Base-by-base conservation (phyloP, 1,140 invertebrate genomes). In the Drosophila pseudoobscura region DNA sequence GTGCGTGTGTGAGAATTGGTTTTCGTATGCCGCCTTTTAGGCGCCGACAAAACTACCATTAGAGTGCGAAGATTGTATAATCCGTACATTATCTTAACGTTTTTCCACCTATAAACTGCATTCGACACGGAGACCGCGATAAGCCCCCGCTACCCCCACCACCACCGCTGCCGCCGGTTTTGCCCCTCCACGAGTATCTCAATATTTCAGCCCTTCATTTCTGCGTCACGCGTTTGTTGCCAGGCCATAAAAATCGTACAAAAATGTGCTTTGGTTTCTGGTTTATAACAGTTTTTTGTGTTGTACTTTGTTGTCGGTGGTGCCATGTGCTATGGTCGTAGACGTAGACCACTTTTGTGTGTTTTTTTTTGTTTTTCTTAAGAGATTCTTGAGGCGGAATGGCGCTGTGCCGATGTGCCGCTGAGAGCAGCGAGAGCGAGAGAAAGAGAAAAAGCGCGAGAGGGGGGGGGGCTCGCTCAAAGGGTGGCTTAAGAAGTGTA, bases 11-110 rank as follows among this genome's bases (percentile, higher is more conserved):
- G 57, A 65, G 50, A 58, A 55, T 61, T 47, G 45, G 54, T 52
- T 74, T 80, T 85, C n/a, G 72, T 58, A 51, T 66, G 82, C 83
- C 82, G 83, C 50, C 82, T 87, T 87, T 88, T 82, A 82, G 82
- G 82, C 82, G 82, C 82, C 82, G 58, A 26, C 62, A 35, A 60
- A 39, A 39, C 35, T 39, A 39, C 35, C 35, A 39, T 39, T 13
- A 3, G 11, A 39, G 35, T 39, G 35, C 35, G 35, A 39, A 13
- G 35, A 60, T 64, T 58, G 57, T 74, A 74, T 75, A 74, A 65
- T 74, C 53, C 47, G 11, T 13, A 52, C 54, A 61, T 71, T 76
- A 64, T 85, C 76, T 76, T 70, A 60, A 62, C 50, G 24, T 29
- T 62, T 47, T 62, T 45, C 52, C 53, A 72, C 60, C 41, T 60